These are phyloP conservation scores for Andrena cerasifolii DNA, from an alignment of 1,140 invertebrate genomes.

Conservation along the genomic window DNA sequence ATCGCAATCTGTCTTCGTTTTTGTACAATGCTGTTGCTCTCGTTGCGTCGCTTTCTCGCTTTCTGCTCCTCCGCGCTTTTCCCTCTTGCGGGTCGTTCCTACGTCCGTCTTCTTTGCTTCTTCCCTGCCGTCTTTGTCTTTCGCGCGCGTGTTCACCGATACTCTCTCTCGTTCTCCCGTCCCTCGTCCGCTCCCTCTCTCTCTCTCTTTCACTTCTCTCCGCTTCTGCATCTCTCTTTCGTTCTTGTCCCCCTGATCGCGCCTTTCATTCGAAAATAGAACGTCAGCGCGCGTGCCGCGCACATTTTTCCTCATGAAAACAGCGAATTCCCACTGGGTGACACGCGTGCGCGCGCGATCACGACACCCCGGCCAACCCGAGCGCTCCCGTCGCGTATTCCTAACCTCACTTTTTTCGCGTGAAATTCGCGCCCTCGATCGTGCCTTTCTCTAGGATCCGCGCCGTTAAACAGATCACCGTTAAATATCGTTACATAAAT, in stretches of 20 bases:
- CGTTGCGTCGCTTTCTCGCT: slow-evolving; percentile 43
- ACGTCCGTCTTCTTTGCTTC: slow-evolving; percentile 31
- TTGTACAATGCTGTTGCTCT: slow-evolving; percentile 40
- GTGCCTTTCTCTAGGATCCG: too few relatives aligned
- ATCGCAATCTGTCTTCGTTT: slow-evolving; percentile 48
- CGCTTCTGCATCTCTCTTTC: slow-evolving; percentile 54
- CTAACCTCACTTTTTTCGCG: slow-evolving; percentile 21
- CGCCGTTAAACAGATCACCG: too few relatives aligned
- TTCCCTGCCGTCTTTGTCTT: slow-evolving; percentile 29
- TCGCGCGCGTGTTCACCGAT: slow-evolving; percentile 19
- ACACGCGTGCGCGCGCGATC: slow-evolving; percentile 64
- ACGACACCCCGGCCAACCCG: slow-evolving; percentile 4
- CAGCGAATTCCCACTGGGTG: slow-evolving; percentile 68
- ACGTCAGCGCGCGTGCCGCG: slow-evolving; percentile 74
- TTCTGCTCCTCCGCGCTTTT: slow-evolving; percentile 35
- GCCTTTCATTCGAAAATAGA: slow-evolving; percentile 80
- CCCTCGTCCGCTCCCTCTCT: slow-evolving; percentile 13
- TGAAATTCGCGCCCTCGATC: slow-evolving; percentile 34
- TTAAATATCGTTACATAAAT: too few relatives aligned
- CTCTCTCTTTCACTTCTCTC: slow-evolving; percentile 30
- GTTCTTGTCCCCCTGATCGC: slow-evolving; percentile 72
- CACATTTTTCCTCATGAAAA: slow-evolving; percentile 77
- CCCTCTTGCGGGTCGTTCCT: slow-evolving; percentile 36
- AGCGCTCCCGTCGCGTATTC: slow-evolving; percentile 8
- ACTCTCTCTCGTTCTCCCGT: slow-evolving; percentile 36